phyloP scores from a whole-genome alignment of 1,140 invertebrate species.

The Lineus longissimus region DNA sequence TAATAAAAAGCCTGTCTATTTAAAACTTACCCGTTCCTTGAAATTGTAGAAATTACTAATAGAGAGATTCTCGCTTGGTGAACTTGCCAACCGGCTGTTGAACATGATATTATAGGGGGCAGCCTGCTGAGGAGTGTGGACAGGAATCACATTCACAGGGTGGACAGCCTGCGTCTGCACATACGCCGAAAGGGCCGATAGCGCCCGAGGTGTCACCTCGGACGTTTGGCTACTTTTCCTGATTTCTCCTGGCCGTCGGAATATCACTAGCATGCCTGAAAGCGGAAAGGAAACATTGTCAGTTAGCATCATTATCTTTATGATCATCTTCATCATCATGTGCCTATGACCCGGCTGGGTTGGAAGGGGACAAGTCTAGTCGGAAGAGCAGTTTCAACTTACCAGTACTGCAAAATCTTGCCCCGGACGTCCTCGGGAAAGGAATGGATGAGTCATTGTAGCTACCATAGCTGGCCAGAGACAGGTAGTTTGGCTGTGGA shows the following conservation, averaged over 20 bases:
- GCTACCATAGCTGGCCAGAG: constrained; percentile 32
- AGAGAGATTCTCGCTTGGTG: constrained; percentile 31
- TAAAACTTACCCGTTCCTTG: constrained; percentile 26
- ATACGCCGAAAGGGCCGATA: constrained; percentile 69
- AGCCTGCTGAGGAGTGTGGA: constrained; percentile 11
- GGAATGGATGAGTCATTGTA: constrained; percentile 72
- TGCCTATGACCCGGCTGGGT: too few species aligned
- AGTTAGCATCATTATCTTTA: too few species aligned
- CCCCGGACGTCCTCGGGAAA: constrained; percentile 88
- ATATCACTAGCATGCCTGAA: constrained; percentile 56
- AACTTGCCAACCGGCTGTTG: constrained; percentile 30
- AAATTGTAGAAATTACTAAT: constrained; percentile 62
- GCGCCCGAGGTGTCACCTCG: constrained; percentile 67
- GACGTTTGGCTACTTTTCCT: constrained; percentile 65
- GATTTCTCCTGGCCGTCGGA: constrained; percentile 73
- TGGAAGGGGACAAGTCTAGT: too few species aligned
- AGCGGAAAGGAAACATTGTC: constrained; percentile 1
- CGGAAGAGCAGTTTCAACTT: constrained; percentile 21
- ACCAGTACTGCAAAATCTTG: constrained; percentile 77
- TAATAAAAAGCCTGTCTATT: too few species aligned
- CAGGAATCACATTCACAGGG: constrained; percentile 12
- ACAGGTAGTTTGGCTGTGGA: constrained; percentile 10
- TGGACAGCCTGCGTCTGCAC: constrained; percentile 5
- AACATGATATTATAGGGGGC: constrained; percentile 13
- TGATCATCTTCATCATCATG: too few species aligned